A percentile compares a stretch with the other conserved stretches of the same genome.
Evolutionary conservation across 2,113 vertebrate genomes (phyloP).

Genomic region (Brachypteracias leptosomus): DNA sequence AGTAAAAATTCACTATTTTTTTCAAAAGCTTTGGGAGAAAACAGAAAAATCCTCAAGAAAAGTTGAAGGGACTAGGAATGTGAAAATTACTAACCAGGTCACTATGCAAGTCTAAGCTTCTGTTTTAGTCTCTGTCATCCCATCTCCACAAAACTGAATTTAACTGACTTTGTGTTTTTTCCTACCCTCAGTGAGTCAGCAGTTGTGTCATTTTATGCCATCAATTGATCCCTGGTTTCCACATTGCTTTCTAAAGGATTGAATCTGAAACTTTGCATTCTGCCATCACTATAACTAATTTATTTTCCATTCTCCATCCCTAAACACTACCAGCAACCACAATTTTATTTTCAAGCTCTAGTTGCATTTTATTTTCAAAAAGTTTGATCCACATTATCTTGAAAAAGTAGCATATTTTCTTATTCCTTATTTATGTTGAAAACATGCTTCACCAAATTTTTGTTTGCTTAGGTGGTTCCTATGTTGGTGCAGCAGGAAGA

Average conservation of each 20-base stretch:
- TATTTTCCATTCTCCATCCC: not conserved
- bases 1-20: not conserved
- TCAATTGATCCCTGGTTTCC: not conserved
- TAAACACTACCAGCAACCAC: not conserved
- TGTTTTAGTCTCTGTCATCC: not conserved
- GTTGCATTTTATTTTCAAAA: not conserved
- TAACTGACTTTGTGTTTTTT: not conserved
- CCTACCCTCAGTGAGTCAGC: not conserved
- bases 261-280: not conserved
- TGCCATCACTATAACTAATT: not conserved
- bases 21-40: not conserved
- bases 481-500: not conserved
- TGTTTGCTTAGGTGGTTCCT: not conserved
- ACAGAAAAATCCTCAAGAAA: not conserved
- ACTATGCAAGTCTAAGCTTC: not conserved
- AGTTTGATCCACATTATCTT: accelerated
- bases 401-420: not conserved
- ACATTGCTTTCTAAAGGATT: not conserved
- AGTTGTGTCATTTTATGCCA: not conserved
- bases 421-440: not conserved
- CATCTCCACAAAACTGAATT: not conserved
- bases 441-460: not conserved
- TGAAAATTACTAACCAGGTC: not conserved
- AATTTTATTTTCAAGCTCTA: not conserved
- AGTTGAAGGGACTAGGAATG: not conserved